A percentile compares a stretch with the other conserved stretches of the same genome.
Conservation (phyloP, 2,888 invertebrate genomes). For the Drosophila recens region DNA sequence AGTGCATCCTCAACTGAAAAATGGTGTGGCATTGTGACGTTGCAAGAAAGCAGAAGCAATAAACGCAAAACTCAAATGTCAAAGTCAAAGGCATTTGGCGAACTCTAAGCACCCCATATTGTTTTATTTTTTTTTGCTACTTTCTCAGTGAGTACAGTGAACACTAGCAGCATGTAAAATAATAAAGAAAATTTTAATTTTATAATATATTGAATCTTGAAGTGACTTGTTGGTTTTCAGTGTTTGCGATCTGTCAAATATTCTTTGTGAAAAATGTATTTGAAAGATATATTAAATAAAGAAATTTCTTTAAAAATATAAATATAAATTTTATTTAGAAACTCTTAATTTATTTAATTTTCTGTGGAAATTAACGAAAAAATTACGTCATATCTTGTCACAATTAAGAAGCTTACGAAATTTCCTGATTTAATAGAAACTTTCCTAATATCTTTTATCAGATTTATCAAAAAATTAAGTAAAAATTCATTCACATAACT, state of each 20-base stretch:
- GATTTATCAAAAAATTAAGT: too few relatives aligned
- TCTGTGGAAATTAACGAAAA: too few relatives aligned
- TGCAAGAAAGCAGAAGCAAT: conserved; percentile 37
- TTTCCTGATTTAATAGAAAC: too few relatives aligned
- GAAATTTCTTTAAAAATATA: background rate
- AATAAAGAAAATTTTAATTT: background rate
- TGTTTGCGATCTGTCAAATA: background rate
- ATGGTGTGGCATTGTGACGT: conserved; percentile 31
- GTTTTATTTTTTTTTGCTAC: background rate
- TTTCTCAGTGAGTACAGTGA: conserved; percentile 9
- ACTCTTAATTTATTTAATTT: too few relatives aligned
- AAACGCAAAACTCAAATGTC: conserved; percentile 45
- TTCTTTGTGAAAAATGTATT: background rate
- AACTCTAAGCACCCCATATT: conserved; percentile 8
- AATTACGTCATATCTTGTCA: too few relatives aligned
- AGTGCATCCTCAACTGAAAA: conserved; percentile 11
- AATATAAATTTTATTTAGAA: too few relatives aligned
- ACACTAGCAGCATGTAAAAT: background rate
- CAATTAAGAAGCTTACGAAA: too few relatives aligned
- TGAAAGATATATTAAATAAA: background rate
- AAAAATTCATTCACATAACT: too few relatives aligned
- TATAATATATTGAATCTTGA: too few relatives aligned
- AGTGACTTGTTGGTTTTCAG: background rate
- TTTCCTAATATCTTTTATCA: too few relatives aligned
- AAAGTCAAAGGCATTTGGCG: conserved; percentile 53